Conservation (phyloP, 2,797 vertebrate species). For the Alectoris magna region DNA sequence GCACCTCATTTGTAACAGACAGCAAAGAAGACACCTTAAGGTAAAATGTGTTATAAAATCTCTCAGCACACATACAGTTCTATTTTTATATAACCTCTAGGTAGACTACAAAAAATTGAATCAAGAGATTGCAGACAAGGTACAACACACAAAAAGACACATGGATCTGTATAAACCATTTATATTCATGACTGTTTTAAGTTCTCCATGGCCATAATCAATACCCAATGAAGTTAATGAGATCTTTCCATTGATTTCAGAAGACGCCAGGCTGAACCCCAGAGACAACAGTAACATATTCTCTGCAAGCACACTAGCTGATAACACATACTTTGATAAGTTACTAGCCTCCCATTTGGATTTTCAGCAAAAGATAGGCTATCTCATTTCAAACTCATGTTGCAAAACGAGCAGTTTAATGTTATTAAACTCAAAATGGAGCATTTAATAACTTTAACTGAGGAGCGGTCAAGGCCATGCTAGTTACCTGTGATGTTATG, state of each 20-base stretch:
- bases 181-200: conserved; percentile 50
- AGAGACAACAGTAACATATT: background rate
- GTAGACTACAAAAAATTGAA: background rate
- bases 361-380: background rate
- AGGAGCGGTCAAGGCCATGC: background rate
- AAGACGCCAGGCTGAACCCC: background rate
- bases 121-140: background rate
- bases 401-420: background rate
- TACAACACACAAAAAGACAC: background rate
- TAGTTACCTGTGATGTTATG: background rate
- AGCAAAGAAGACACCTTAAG: background rate
- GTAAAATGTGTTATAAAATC: background rate
- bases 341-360: background rate
- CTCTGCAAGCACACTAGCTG: background rate
- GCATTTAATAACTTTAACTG: background rate
- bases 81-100: background rate
- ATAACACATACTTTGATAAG: background rate
- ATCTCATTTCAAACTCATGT: background rate
- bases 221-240: conserved; percentile 67
- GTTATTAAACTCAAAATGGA: background rate
- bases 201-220: conserved; percentile 42
- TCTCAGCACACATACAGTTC: background rate
- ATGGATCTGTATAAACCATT: background rate
- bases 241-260: conserved; percentile 51
- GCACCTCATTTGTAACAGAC: background rate